Evolutionary conservation across 2,797 vertebrate species (phyloP).

Genomic region (Cuculus canorus): DNA sequence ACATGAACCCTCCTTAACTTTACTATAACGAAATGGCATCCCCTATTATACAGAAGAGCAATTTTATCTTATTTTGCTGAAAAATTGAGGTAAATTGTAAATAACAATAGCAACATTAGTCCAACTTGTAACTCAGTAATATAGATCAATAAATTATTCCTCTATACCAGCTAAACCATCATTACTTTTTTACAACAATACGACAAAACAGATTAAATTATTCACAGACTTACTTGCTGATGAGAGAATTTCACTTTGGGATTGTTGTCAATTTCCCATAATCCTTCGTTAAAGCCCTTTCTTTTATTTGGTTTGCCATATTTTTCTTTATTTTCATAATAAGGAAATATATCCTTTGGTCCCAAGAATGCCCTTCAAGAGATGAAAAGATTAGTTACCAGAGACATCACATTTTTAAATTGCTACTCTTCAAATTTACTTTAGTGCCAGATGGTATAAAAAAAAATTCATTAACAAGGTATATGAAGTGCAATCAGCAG

Average conservation of each 20-base stretch:
- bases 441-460: not conserved
- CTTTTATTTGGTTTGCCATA: constrained; percentile 97
- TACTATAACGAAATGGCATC: not conserved
- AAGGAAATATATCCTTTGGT: constrained; percentile 96
- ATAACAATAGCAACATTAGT: not conserved
- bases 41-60: not conserved
- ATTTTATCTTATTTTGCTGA: not conserved
- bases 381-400: not conserved
- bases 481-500: not conserved
- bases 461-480: not conserved
- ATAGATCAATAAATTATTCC: not conserved
- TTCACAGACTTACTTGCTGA: constrained; percentile 82
- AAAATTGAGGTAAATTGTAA: not conserved
- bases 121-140: not conserved
- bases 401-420: not conserved
- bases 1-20: not conserved
- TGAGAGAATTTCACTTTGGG: constrained; percentile 95
- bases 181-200: not conserved
- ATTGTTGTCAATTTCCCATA: constrained; percentile 99
- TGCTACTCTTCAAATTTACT: not conserved
- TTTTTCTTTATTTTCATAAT: constrained; percentile 94
- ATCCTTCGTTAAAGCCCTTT: constrained; percentile 97
- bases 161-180: not conserved
- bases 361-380: constrained; percentile 90
- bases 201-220: not conserved